Evolutionary conservation across 1,140 invertebrate genomes (phyloP).

Genomic region (Heliconius nattereri): DNA sequence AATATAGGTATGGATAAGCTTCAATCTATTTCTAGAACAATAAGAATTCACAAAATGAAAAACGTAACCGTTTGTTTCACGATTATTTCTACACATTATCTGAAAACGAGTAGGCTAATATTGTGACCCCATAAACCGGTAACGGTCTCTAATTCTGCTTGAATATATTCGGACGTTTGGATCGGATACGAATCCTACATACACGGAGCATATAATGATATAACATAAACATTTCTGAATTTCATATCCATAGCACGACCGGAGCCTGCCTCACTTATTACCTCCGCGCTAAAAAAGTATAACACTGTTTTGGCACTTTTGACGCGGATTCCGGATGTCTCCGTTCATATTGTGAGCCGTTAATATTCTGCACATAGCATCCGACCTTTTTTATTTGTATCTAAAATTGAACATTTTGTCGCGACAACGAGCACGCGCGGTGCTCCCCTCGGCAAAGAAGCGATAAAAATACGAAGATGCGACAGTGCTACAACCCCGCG

Average conservation of each 20-base stretch:
- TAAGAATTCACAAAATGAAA: background rate
- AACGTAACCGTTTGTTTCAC: background rate
- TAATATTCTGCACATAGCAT: conserved; percentile 79
- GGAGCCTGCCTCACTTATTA: conserved; percentile 70
- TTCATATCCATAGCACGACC: conserved; percentile 75
- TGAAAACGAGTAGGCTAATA: background rate
- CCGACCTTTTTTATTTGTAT: conserved; percentile 81
- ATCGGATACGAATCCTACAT: conserved; percentile 61
- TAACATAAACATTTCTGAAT: conserved; percentile 76
- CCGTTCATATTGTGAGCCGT: conserved; percentile 79
- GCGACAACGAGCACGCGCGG: conserved; percentile 70
- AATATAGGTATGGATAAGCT: no score
- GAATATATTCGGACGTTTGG: conserved; percentile 58
- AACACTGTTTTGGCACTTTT: conserved; percentile 78
- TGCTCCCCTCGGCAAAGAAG: conserved; percentile 62
- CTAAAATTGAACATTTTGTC: conserved; percentile 81
- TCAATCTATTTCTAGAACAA: background rate
- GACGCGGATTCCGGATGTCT: conserved; percentile 78
- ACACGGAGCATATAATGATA: conserved; percentile 55
- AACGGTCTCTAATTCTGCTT: background rate
- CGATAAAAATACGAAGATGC: conserved; percentile 72
- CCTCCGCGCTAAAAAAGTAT: conserved; percentile 76
- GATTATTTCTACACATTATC: background rate
- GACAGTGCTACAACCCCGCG: conserved; percentile 51
- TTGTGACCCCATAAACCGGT: background rate